These are phyloP conservation scores for Cordilura impudica DNA, from an alignment of 2,888 invertebrate genomes.

Conservation along the genomic window DNA sequence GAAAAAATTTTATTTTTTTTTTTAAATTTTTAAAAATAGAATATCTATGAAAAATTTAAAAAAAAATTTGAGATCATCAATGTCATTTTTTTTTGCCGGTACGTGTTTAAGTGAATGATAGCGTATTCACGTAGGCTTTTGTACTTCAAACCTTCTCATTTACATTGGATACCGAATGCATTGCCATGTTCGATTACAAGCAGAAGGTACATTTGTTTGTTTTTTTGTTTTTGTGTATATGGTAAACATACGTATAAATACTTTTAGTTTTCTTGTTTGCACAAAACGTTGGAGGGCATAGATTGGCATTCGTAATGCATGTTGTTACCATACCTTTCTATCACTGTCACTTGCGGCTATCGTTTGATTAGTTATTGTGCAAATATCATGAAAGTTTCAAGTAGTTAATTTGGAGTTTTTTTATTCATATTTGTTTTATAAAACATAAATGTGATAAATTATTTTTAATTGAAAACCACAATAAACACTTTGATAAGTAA, in stretches of 20 bases:
- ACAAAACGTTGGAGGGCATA: slow-evolving; percentile 26
- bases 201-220: neutral
- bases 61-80: too few species aligned
- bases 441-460: neutral
- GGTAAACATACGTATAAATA: neutral
- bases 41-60: too few species aligned
- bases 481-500: neutral
- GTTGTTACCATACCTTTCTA: slow-evolving; percentile 14
- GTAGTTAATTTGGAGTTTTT: neutral
- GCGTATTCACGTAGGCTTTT: too few species aligned
- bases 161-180: slow-evolving; percentile 3
- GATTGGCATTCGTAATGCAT: slow-evolving; percentile 4
- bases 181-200: neutral
- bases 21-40: too few species aligned
- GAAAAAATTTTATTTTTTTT: too few species aligned
- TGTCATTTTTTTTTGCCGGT: too few species aligned
- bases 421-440: neutral
- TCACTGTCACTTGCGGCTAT: slow-evolving; percentile 21
- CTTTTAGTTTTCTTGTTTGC: slow-evolving; percentile 5
- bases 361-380: slow-evolving; percentile 21
- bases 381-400: slow-evolving; percentile 7
- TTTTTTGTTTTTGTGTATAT: neutral
- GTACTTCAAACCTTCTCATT: neutral
- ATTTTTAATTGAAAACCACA: neutral
- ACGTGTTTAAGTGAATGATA: too few species aligned